Evolutionary conservation across 2,888 invertebrate species (phyloP).

Genomic region (Caenorhabditis virilis): DNA sequence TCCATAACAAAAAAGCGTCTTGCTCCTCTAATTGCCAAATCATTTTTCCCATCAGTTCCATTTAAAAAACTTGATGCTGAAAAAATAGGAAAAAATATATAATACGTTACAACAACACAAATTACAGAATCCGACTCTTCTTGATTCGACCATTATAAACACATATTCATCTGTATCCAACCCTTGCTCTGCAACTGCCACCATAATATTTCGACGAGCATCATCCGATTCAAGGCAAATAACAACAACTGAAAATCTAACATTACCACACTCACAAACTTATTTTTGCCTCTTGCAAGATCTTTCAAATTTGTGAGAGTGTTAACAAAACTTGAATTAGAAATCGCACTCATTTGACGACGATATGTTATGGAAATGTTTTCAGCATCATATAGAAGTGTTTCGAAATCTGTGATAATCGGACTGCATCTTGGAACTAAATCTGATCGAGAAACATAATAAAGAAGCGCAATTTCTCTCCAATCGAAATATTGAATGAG

Average conservation of each 20-base stretch:
- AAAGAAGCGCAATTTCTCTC: constrained; percentile 56
- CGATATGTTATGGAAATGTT: constrained; percentile 45
- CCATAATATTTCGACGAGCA: constrained; percentile 49
- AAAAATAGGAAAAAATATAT: too few relatives aligned
- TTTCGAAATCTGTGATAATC: constrained; percentile 24
- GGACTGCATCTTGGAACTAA: constrained; percentile 34
- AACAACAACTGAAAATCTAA: constrained; percentile 39
- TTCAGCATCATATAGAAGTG: constrained; percentile 15
- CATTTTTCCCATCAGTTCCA: constrained; percentile 42
- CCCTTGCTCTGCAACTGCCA: constrained; percentile 36
- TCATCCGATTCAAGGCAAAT: constrained; percentile 55
- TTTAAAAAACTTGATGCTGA: constrained; percentile 29
- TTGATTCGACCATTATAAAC: constrained; percentile 37
- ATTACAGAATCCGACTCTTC: constrained; percentile 37
- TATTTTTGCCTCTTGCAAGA: constrained; percentile 44
- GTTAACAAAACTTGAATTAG: constrained; percentile 32
- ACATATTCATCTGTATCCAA: constrained; percentile 43
- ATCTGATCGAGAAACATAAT: constrained; percentile 33
- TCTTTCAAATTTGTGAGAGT: constrained; percentile 24
- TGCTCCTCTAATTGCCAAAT: constrained; percentile 29
- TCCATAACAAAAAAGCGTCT: constrained; percentile 36
- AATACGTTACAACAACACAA: too few relatives aligned
- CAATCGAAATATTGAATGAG: constrained; percentile 49
- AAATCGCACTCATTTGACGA: constrained; percentile 37
- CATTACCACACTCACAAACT: too few relatives aligned